Base-by-base conservation (phyloP, 2,797 vertebrate genomes). In the Sebastes aleutianus region DNA sequence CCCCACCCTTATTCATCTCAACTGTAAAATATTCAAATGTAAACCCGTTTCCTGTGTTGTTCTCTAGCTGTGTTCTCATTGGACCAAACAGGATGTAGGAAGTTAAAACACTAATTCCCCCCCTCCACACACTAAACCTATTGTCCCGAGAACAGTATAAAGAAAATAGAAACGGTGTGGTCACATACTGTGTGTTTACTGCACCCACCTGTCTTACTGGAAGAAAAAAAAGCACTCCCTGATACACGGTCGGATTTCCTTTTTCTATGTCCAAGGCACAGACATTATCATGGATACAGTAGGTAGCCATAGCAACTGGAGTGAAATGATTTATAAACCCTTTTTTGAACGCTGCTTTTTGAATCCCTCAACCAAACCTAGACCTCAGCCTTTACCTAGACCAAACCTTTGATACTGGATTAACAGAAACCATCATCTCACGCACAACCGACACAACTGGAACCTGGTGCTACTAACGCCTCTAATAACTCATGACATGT, bases 261-360 rank as follows among this genome's bases (percentile, higher is more conserved):
- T 87, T 86, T 85, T 85, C 83, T 86, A 88, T 86, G 83, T 89
- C 87, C 78, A 91, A 95, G 94, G 95, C 95, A 96, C 94, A 95
- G 95, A 88, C 92, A 93, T 95, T 95, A 95, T 95, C 94, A 93
- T 92, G 80, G 69, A 62, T 57, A 68, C 83, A 80, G 88, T 66
- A 71, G 77, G 75, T 82, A 68, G 64, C 61, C 64, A 79, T 82
- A 76, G 83, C 62, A 87, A 85, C 82, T 54, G 80, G 85, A 86
- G 75, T 32, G 43, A 87, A 71, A 78, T 66, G 72, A 86, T 76
- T 81, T 84, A 72, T 74, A 74, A 27, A 85, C 29, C 58, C 79
- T 70, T 68, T 70, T 68, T 70, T 76, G 67, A 87, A 87, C 85
- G 90, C 88, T 91, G 82, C 88, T 91, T 79, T 89, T 70, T 63